phyloP scores from a whole-genome alignment of 2,797 vertebrate species.

The Onychomys leucogaster region DNA sequence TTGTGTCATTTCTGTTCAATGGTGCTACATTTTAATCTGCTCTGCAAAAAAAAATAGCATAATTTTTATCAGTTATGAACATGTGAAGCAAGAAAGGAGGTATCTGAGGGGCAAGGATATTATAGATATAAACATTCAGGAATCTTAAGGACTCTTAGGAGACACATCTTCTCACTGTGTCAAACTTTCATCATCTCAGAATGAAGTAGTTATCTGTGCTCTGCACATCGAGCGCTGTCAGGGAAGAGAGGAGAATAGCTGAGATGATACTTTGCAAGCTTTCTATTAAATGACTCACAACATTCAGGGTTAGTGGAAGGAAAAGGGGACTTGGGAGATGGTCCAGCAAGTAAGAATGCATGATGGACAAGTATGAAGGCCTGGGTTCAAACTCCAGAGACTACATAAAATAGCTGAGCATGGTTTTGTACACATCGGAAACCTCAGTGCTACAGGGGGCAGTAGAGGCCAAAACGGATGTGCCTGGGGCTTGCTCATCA shows the following conservation, averaged over 20 bases:
- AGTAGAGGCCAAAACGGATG: not conserved
- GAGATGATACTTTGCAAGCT: not conserved
- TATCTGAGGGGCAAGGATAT: not conserved
- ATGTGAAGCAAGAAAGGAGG: not conserved
- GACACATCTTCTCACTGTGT: not conserved
- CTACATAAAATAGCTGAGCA: not conserved
- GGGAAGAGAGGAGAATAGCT: not conserved
- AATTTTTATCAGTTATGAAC: conserved; percentile 12
- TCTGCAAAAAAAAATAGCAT: conserved; percentile 4
- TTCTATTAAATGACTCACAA: not conserved
- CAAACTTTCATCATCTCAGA: not conserved
- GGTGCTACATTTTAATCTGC: not conserved
- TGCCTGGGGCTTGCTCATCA: no score
- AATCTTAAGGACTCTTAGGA: not conserved
- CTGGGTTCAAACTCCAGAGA: not conserved
- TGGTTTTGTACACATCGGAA: not conserved
- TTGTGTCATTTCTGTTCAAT: not conserved
- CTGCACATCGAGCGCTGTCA: not conserved
- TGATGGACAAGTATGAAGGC: not conserved
- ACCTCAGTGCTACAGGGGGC: not conserved
- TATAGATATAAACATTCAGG: not conserved
- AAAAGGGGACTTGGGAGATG: not conserved
- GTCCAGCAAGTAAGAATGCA: not conserved
- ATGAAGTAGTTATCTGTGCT: not conserved
- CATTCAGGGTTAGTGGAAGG: not conserved